Evolutionary conservation across 2,113 vertebrate species (phyloP), one percentile per base, ranked within the genome.

Genomic region (Murina feae): DNA sequence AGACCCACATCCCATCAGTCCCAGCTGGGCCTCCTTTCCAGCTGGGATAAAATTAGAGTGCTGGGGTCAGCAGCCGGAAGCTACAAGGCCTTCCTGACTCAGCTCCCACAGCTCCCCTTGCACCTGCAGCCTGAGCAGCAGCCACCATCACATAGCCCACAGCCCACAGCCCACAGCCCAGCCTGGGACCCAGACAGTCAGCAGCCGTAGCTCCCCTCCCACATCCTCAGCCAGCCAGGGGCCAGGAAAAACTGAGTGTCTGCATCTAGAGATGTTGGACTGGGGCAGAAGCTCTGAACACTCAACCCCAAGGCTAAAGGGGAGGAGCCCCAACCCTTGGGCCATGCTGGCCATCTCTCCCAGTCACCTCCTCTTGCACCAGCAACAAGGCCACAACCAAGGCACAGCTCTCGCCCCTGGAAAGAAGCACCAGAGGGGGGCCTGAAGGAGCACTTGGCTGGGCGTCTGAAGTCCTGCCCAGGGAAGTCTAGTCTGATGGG

Each of bases 71-170:
- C 93, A 14, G 83, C 9, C 23, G 0, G 1, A 60, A 65, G 85
- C 53, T 30, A n/a, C 47, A 32, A 2, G 0, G 65, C 37, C 47
- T 76, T 92, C 86, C 91, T 75, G 82, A 96, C 78, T 96, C 96
- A 95, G 95, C 90, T 87, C 35, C 51, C 51, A 17, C 0, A 0
- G 66, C 66, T 93, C 55, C 44, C 65, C 75, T 91, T 89, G 68
- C 58, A 82, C 71, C 66, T 1, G 0, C 49, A 94, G 84, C 44
- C 80, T 11, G n/a, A 69, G 68, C 37, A 25, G 49, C 53, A 65
- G 28, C 53, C 35, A 9, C 14, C 16, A 0, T 51, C 69, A 79
- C 47, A 78, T 32, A 78, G 74, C 11, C 51, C 2, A 42, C 6
- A 23, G 75, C 18, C 51, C 2, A 42, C 6, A 23, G 75, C 18